Percentiles rank a stretch among this genome's conserved stretches.
Conservation (phyloP, 1,140 invertebrate species). For the Drosophila albomicans region DNA sequence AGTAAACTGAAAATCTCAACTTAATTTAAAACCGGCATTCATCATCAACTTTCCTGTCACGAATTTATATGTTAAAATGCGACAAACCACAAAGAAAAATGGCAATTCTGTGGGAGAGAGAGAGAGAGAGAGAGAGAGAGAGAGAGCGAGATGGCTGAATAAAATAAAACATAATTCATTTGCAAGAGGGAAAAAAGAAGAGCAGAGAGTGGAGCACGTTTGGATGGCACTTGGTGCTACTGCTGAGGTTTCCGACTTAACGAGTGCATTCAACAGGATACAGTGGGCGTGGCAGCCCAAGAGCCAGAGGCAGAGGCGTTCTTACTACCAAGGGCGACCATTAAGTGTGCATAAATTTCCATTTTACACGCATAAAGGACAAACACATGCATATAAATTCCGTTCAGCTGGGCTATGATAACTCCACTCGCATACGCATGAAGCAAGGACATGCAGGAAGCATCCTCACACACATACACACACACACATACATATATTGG, state of each 20-base stretch:
- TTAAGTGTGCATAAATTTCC: constrained; percentile 67
- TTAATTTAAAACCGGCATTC: constrained; percentile 51
- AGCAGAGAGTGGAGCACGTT: not conserved
- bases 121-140: not conserved
- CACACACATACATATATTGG: not conserved
- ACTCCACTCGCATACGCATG: constrained; percentile 22
- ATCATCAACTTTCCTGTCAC: constrained; percentile 53
- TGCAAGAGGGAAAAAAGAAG: constrained; percentile 14
- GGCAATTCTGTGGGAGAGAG: constrained; percentile 4
- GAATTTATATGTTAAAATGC: constrained; percentile 52
- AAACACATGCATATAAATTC: constrained; percentile 58
- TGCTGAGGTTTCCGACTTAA: constrained; percentile 41
- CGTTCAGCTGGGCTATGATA: constrained; percentile 35
- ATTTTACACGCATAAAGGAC: constrained; percentile 46
- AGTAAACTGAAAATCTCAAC: constrained; percentile 40
- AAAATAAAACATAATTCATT: constrained; percentile 59
- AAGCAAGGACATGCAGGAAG: constrained; percentile 14
- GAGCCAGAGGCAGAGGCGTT: not conserved
- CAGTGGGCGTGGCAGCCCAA: constrained; percentile 32
- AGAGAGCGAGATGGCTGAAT: constrained; percentile 6
- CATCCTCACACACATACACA: constrained; percentile 13
- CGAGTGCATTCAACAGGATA: constrained; percentile 55
- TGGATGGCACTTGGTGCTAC: not conserved
- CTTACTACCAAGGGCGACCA: constrained; percentile 38
- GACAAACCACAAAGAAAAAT: constrained; percentile 55